Percentiles rank a stretch among this genome's conserved stretches.
Conservation (phyloP, 2,797 vertebrate genomes). For the Sebastes diaconus region DNA sequence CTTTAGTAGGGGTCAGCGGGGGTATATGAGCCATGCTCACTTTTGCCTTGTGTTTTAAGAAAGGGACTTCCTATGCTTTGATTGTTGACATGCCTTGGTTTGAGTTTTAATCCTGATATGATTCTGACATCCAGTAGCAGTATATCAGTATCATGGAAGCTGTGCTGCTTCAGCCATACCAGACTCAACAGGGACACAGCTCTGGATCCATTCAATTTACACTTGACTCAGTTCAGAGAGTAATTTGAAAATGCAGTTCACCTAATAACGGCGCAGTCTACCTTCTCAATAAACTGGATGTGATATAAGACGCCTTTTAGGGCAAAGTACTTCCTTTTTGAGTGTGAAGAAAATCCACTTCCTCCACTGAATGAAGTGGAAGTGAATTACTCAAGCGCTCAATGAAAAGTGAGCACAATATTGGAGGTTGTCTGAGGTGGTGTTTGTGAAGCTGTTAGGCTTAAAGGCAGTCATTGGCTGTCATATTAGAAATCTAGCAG, state of each 20-base stretch:
- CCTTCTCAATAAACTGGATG: slow-evolving; percentile 11
- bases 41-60: not conserved
- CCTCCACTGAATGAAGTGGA: slow-evolving; percentile 21
- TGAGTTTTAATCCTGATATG: not conserved
- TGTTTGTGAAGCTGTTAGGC: slow-evolving; percentile 5
- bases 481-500: not conserved
- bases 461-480: slow-evolving; percentile 4
- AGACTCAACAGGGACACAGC: not conserved
- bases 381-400: slow-evolving; percentile 20
- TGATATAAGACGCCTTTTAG: slow-evolving; percentile 16
- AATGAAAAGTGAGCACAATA: slow-evolving; percentile 8
- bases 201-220: slow-evolving; percentile 10
- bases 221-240: slow-evolving; percentile 3
- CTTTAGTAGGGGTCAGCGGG: no score
- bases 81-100: not conserved
- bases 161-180: not conserved
- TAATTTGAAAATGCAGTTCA: slow-evolving; percentile 23
- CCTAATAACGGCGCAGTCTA: slow-evolving; percentile 16
- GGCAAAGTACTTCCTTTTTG: slow-evolving; percentile 23
- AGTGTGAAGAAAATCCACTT: slow-evolving; percentile 20
- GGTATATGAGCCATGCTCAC: no score
- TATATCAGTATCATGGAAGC: not conserved
- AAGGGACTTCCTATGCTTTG: not conserved
- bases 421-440: slow-evolving; percentile 18
- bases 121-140: not conserved